Conservation (phyloP, 2,888 invertebrate species). For the Gortyna flavago region DNA sequence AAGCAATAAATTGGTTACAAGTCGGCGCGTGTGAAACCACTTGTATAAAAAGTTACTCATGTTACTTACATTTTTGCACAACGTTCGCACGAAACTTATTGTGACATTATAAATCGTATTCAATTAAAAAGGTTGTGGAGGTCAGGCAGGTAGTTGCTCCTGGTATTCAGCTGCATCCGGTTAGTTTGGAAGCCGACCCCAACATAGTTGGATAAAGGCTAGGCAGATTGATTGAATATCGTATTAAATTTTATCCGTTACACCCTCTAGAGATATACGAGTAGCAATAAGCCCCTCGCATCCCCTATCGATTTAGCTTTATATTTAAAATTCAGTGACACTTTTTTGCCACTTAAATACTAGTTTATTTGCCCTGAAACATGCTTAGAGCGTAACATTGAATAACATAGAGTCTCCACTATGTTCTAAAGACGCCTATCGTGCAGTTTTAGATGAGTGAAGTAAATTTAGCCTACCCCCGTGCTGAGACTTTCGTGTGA, state of each 20-base stretch:
- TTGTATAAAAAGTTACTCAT: neutral
- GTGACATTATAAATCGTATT: too few species aligned
- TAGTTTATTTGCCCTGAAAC: neutral
- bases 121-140: neutral
- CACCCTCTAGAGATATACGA: neutral
- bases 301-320: neutral
- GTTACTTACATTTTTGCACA: neutral
- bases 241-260: neutral
- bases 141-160: neutral
- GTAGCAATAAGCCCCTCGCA: too few species aligned
- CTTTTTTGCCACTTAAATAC: neutral
- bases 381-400: neutral
- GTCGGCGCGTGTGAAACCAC: neutral
- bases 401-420: neutral
- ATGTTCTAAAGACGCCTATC: neutral
- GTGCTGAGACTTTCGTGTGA: neutral
- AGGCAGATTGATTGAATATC: neutral
- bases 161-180: neutral
- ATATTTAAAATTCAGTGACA: neutral
- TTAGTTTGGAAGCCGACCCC: neutral
- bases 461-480: neutral
- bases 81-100: neutral
- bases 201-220: neutral
- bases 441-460: neutral
- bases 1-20: neutral